Conservation (phyloP, 2,888 invertebrate genomes). For the Chelonus formosanus region DNA sequence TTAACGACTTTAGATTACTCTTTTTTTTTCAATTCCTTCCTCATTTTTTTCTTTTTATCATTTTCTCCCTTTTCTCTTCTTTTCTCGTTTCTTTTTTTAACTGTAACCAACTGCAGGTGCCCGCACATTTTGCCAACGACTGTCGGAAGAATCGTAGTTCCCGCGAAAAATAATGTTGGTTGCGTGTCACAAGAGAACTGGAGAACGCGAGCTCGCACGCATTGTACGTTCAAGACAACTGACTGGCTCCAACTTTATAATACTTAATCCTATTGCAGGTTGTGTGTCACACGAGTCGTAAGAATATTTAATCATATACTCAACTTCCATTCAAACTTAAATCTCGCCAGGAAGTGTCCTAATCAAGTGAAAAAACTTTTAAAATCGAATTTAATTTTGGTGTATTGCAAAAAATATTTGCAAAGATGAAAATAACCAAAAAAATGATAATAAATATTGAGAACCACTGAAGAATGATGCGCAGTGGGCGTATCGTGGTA, state of each 20-base stretch:
- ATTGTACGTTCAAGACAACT: constrained; percentile 6
- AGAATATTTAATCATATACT: too few relatives aligned
- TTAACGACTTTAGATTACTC: not conserved
- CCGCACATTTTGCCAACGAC: constrained; percentile 32
- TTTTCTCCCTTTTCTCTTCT: constrained; percentile 16
- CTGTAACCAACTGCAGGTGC: constrained; percentile 36
- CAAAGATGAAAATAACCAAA: not conserved
- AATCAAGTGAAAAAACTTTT: too few relatives aligned
- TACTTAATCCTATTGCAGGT: not conserved
- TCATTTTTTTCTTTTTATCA: constrained; percentile 1
- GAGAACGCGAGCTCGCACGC: constrained; percentile 5
- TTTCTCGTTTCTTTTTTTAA: constrained; percentile 20
- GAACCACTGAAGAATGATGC: constrained; percentile 56
- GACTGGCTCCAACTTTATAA: not conserved
- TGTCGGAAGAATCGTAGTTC: constrained; percentile 6
- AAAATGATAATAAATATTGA: constrained; percentile 44
- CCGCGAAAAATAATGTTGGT: constrained; percentile 24
- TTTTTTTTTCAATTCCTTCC: constrained; percentile 15
- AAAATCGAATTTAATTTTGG: too few relatives aligned
- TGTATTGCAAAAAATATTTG: too few relatives aligned
- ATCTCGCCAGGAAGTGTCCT: too few relatives aligned
- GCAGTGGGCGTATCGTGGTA: constrained; percentile 59
- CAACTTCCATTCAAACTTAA: too few relatives aligned
- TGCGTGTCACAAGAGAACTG: constrained; percentile 24
- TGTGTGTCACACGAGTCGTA: not conserved